Evolutionary conservation across 2,797 vertebrate genomes (phyloP), one percentile per base, ranked within the genome.

Genomic region (Diplodus puntazzo): DNA sequence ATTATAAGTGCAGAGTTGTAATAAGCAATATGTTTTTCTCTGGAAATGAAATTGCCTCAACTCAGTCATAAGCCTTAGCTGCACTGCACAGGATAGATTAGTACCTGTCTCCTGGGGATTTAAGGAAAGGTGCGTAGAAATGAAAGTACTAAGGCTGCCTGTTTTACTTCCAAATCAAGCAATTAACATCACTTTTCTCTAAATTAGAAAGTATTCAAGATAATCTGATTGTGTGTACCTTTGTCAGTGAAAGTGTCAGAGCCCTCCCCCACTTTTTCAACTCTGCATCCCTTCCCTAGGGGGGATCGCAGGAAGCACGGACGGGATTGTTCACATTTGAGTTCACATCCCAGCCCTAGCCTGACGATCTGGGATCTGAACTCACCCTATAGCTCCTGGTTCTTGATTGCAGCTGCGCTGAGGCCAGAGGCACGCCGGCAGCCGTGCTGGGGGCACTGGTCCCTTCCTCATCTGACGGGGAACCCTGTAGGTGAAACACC

Each of bases 401-500:
- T 85, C 87, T 91, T 93, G 91, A 90, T 90, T 90, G 92, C 75
- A 93, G 92, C 88, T 89, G 90, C 34, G 81, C 80, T 79, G 91
- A 81, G 83, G 85, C 86, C 88, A 87, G 73, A 77, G 85, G 77
- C 75, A 68, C 25, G 59, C 73, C 25, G 75, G 84, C 83, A 77
- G 88, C 81, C 84, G 60, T 73, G 81, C 70, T 76, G 85, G 84
- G 82, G 20, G 20, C 75, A 79, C 75, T 85, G 81, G 84, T 91
- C 83, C 80, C 89, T 83, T 90, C 89, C 83, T 91, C 84, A 82
- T 91, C 84, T 86, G 86, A 85, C 73, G 88, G 89, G 64, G 73
- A 92, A 85, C 86, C 89, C 92, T 93, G 91, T 83, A 80, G 90
- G 90, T 92, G 83, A 94, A 90, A 93, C 88, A 90, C 91, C 92